Conservation (phyloP, 2,888 invertebrate species). For the Pterobdella sp. region DNA sequence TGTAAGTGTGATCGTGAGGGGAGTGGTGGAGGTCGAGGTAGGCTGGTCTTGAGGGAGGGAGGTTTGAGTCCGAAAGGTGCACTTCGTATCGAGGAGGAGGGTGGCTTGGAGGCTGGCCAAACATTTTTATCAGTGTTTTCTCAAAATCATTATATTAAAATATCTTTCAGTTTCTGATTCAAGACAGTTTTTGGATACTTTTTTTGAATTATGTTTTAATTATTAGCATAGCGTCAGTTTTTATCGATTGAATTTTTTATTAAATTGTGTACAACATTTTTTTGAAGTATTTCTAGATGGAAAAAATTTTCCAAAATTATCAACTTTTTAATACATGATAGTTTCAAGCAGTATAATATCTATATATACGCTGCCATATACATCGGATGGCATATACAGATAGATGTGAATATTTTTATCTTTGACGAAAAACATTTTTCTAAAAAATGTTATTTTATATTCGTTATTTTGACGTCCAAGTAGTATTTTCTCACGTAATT, state of each 20-base stretch:
- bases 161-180: too few relatives aligned
- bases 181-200: neutral
- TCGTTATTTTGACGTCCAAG: too few relatives aligned
- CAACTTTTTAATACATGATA: too few relatives aligned
- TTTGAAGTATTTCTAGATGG: neutral
- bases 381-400: too few relatives aligned
- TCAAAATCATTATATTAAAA: neutral
- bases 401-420: too few relatives aligned
- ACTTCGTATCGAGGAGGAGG: conserved; percentile 20
- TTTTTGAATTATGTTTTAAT: neutral
- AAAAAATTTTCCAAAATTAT: too few relatives aligned
- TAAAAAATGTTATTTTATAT: too few relatives aligned
- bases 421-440: too few relatives aligned
- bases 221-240: too few relatives aligned
- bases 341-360: too few relatives aligned
- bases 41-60: conserved; percentile 13
- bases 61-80: conserved; percentile 12
- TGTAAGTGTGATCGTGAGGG: neutral
- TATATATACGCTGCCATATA: too few relatives aligned
- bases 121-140: conserved; percentile 8
- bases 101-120: conserved; percentile 5
- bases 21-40: conserved; percentile 11
- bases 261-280: neutral
- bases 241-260: neutral
- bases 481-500: too few relatives aligned